Conservation (phyloP, 1,140 invertebrate genomes). For the Halesus radiatus region DNA sequence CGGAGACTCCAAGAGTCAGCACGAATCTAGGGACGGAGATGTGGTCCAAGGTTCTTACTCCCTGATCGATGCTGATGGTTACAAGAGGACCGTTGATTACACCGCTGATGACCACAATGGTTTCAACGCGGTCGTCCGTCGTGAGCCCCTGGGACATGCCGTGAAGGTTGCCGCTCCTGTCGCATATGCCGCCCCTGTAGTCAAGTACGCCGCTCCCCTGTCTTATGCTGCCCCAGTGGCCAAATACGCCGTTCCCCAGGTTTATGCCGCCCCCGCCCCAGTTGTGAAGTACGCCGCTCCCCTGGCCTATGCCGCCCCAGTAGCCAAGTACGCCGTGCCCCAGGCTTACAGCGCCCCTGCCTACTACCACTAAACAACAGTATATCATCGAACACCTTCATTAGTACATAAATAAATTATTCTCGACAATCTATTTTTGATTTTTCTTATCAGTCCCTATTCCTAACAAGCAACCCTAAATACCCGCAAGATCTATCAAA, state of each 20-base stretch:
- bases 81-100: constrained; percentile 72
- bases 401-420: too few relatives aligned
- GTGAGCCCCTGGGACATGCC: constrained; percentile 63
- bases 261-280: constrained; percentile 52
- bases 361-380: constrained; percentile 21
- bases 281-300: constrained; percentile 43
- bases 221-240: constrained; percentile 55
- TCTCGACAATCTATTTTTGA: too few relatives aligned
- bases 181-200: constrained; percentile 58
- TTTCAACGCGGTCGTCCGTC: constrained; percentile 68
- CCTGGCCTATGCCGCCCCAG: constrained; percentile 50
- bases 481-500: too few relatives aligned
- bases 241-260: constrained; percentile 53
- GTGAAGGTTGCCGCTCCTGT: constrained; percentile 63
- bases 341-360: constrained; percentile 52
- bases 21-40: constrained; percentile 72
- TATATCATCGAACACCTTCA: too few relatives aligned
- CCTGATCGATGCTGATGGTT: constrained; percentile 72
- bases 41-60: constrained; percentile 72
- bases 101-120: constrained; percentile 71
- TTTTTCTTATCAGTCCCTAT: too few relatives aligned
- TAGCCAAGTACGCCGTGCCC: constrained; percentile 50
- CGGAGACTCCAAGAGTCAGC: constrained; percentile 74
- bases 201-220: constrained; percentile 57
- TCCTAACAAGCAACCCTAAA: too few relatives aligned